Evolutionary conservation across 2,797 vertebrate species (phyloP).

Genomic region (Sarcoramphus papa): DNA sequence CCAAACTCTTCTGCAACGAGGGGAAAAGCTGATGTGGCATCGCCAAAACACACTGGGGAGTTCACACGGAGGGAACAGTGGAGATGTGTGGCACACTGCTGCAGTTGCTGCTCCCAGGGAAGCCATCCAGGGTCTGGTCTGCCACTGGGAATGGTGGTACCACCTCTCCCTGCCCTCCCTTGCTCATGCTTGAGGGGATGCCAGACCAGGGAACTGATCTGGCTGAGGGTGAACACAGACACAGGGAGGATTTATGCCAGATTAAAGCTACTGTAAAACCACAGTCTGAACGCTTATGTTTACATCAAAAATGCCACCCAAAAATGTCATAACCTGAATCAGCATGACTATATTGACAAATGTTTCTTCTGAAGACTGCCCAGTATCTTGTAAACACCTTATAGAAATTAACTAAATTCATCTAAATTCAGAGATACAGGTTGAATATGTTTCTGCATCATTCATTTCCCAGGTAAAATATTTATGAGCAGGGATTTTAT

Average conservation of each 20-base stretch:
- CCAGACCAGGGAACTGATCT: neutral
- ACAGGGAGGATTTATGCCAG: neutral
- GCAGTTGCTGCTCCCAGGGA: neutral
- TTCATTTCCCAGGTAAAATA: neutral
- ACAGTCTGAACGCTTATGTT: neutral
- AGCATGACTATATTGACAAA: neutral
- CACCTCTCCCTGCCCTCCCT: neutral
- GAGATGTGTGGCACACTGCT: neutral
- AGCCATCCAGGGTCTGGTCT: neutral
- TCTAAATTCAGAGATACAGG: neutral
- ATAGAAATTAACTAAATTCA: neutral
- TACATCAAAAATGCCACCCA: neutral
- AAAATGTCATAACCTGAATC: neutral
- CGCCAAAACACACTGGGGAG: neutral
- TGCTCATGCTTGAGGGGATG: rapidly evolving
- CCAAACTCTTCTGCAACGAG: neutral
- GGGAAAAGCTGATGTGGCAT: neutral
- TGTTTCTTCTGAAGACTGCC: neutral
- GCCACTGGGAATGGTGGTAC: neutral
- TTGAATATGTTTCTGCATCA: neutral
- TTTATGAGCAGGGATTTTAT: conserved; percentile 7
- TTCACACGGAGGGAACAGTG: rapidly evolving
- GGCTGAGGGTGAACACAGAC: neutral
- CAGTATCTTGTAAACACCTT: neutral
- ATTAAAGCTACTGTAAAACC: neutral